These are phyloP conservation scores for Rhea pennata DNA, from an alignment of 2,113 vertebrate genomes.

Conservation along the genomic window DNA sequence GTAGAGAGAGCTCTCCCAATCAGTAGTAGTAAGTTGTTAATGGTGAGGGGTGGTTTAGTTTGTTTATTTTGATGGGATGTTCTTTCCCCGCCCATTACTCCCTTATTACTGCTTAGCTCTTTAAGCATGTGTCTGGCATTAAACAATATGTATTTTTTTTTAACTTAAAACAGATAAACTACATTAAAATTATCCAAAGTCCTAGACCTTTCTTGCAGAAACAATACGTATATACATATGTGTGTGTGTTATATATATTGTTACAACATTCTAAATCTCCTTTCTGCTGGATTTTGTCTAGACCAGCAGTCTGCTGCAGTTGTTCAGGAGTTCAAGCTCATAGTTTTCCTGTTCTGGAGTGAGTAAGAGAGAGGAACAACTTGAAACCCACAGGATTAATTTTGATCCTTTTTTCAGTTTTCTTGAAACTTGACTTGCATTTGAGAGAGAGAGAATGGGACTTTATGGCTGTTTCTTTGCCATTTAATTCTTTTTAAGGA, in stretches of 20 bases:
- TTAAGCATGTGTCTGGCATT: background rate
- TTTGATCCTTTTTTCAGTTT: background rate
- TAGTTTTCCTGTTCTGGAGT: background rate
- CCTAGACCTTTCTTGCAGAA: background rate
- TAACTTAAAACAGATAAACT: background rate
- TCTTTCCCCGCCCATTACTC: background rate
- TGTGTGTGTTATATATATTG: background rate
- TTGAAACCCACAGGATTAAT: background rate
- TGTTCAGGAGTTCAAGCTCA: background rate
- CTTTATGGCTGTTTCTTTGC: background rate
- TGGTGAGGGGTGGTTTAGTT: background rate
- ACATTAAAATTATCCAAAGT: background rate
- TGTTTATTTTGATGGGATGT: background rate
- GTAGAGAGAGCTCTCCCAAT: background rate
- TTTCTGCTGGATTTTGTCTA: background rate
- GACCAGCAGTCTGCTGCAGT: background rate
- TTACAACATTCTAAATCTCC: background rate
- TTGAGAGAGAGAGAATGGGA: background rate
- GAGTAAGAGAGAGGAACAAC: background rate
- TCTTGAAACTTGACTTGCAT: background rate
- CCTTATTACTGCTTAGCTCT: background rate
- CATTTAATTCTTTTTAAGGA: background rate
- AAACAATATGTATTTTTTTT: background rate
- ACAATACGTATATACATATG: no score
- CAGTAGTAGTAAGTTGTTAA: background rate